Base-by-base conservation (phyloP, 1,140 invertebrate species). In the Drosophila lacertosa region DNA sequence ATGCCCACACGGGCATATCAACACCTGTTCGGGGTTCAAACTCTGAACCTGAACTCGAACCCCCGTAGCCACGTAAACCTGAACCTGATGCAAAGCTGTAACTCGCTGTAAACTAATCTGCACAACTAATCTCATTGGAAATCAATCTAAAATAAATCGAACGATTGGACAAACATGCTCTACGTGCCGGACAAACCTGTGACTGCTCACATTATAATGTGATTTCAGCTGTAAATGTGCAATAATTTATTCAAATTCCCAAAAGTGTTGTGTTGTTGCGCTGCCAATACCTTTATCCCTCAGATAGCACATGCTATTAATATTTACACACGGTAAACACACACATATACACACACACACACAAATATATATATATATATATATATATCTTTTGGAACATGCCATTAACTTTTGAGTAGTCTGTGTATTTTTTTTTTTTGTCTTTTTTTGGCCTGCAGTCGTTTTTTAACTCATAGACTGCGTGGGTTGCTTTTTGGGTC, bases 221-320 rank as follows among this genome's bases (percentile, higher is more conserved):
- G 81, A 80, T 80, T 77, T 73, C 47, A 74, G 72, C 81, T 84
- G 80, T 84, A 84, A 86, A 84, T 84, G 80, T 86, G 80, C 80
- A 84, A 84, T 84, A 84, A 84, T 86, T 84, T 84, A 84, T 84
- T 86, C 69, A 84, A 86, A 84, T 84, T 74, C 80, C 80, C 80
- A 69, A 84, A 84, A 74, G 80, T 73, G 80, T 80, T 60, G 53
- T 47, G n/a, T n/a, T n/a, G n/a, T n/a, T n/a, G 71, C 65, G 65
- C 48, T 44, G 45, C 42, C 33, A 35, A 35, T 29, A 33, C 18
- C 18, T 24, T 47, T 29, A 7, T 3, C 9, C 7, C 16, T 29
- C 15, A 81, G 55, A 82, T 74, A 77, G 53, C 59, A 63, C 59
- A 64, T 76, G 80, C 82, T 74, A 84, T 84, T 84, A 84, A 84